phyloP scores from a whole-genome alignment of 2,797 vertebrate genomes.

The Rhyacichthys aspro region DNA sequence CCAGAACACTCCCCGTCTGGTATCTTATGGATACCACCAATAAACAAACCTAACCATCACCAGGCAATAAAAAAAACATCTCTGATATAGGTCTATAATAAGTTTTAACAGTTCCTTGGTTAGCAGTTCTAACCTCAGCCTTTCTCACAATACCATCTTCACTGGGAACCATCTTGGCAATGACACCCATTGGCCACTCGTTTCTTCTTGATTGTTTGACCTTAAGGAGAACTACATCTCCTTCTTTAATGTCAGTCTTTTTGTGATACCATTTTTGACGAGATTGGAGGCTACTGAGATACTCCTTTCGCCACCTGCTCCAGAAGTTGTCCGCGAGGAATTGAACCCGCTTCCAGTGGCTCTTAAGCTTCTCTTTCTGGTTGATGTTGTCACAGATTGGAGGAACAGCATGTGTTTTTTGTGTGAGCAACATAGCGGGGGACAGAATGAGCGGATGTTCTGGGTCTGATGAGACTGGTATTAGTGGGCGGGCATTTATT shows the following conservation, averaged over 20 bases:
- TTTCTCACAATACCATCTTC: constrained; percentile 7
- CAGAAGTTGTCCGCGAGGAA: constrained; percentile 13
- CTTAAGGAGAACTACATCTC: constrained; percentile 11
- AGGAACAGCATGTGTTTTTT: background rate
- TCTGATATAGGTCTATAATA: constrained; percentile 1
- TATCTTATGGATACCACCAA: too few species aligned
- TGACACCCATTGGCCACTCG: constrained; percentile 3
- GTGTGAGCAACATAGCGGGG: constrained; percentile 7
- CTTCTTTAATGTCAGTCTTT: constrained; percentile 3
- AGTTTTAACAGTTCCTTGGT: background rate
- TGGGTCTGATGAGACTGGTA: constrained; percentile 6
- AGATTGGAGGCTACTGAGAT: background rate
- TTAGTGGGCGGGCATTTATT: background rate
- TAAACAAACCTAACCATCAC: too few species aligned
- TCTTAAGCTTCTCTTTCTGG: background rate
- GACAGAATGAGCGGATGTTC: constrained; percentile 1
- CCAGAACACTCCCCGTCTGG: too few species aligned
- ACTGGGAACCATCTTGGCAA: background rate
- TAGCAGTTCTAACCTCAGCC: background rate
- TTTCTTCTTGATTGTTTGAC: constrained; percentile 7
- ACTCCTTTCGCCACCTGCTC: background rate
- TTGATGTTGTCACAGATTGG: background rate
- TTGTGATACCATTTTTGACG: background rate
- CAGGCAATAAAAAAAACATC: background rate
- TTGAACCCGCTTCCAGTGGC: constrained; percentile 11